Evolutionary conservation across 2,113 vertebrate genomes (phyloP), one percentile per base, ranked within the genome.

Genomic region (Barnardius zonarius): DNA sequence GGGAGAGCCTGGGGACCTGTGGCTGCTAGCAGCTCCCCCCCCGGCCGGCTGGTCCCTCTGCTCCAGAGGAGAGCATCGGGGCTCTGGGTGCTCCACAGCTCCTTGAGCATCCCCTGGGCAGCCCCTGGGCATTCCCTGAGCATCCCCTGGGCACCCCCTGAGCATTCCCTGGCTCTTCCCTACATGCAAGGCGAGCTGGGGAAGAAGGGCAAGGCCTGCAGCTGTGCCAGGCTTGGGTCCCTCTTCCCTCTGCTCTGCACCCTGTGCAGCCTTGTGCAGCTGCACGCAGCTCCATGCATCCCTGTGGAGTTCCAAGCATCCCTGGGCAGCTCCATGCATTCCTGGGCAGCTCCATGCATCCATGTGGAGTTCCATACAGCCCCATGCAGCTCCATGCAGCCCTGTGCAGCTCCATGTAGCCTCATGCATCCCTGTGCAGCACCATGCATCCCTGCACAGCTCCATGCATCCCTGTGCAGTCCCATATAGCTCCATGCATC

Each of bases 181-280:
- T 5, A 1, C 1, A 0, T 0, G 0, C 5, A 4, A 15, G 51
- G 25, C 48, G 52, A 88, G 70, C 67, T 17, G 75, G 19, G 27
- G 7, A 48, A 74, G 30, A 64, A 81, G 66, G 55, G n/a, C 73
- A 41, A 28, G 64, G 55, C 93, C 75, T 51, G 67, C 13, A 69
- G 28, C 55, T 1, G 55, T 72, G 55, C 28, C 37, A 7, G 62
- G 37, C 11, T 11, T 1, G 33, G 73, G 20, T 28, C 24, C 49
- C 41, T 35, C 43, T 35, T 54, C 37, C 70, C 62, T 64, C 19
- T 5, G 62, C 68, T 92, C 31, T 4, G 3, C 83, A 69, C 17
- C 33, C 51, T 9, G 2, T 22, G 17, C 46, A 69, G 24, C 51
- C 30, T 52, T 28, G 51, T 52, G 51, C 51, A 52, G 25, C 44